phyloP scores from a whole-genome alignment of 2,888 invertebrate species.

The Spilosoma lubricipeda region DNA sequence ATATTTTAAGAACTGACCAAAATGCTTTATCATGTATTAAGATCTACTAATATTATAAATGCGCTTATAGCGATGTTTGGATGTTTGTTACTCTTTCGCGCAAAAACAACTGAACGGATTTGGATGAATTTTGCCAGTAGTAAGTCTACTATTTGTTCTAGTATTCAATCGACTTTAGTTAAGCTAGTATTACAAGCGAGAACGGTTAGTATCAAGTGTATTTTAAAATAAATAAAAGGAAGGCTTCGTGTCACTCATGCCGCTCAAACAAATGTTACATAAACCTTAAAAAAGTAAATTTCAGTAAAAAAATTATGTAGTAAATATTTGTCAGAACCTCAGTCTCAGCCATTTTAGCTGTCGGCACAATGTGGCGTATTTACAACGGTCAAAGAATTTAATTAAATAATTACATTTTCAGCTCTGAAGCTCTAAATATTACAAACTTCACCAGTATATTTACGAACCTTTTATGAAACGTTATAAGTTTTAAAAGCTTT shows the following conservation, averaged over 20 bases:
- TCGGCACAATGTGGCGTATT: background rate
- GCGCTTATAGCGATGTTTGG: too few species aligned
- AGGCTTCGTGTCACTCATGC: background rate
- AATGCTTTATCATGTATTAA: too few species aligned
- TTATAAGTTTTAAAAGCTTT: background rate
- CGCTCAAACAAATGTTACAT: background rate
- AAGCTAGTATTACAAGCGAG: too few species aligned
- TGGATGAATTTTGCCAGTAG: too few species aligned
- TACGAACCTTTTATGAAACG: background rate
- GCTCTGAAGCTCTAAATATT: background rate
- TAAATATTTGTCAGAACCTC: background rate
- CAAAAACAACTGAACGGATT: too few species aligned
- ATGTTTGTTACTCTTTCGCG: too few species aligned
- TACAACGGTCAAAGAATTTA: background rate
- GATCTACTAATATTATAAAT: too few species aligned
- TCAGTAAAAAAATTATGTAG: background rate
- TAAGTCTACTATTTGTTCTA: too few species aligned
- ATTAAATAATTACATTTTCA: background rate
- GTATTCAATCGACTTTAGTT: too few species aligned
- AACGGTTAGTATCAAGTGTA: too few species aligned
- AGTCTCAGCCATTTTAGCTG: background rate
- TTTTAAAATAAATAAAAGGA: background rate
- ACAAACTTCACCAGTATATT: background rate
- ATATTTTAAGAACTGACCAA: too few species aligned
- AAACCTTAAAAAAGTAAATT: background rate